phyloP scores from a whole-genome alignment of 1,140 invertebrate species.

The Euwallacea fornicatus region DNA sequence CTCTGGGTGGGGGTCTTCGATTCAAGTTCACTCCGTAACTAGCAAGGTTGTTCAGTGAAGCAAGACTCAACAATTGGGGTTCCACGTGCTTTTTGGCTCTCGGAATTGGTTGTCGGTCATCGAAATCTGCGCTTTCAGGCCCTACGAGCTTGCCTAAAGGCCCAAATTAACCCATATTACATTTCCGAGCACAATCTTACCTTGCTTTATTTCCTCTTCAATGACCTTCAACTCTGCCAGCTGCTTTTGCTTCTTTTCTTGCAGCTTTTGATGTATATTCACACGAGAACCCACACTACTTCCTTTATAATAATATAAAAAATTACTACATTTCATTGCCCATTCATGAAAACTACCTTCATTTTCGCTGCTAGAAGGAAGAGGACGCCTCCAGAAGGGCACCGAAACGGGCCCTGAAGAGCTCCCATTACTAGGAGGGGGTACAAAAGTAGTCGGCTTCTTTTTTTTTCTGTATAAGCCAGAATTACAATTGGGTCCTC shows the following conservation, averaged over 20 bases:
- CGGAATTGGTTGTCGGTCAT: slow-evolving; percentile 62
- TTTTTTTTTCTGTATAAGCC: slow-evolving; percentile 76
- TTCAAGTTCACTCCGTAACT: slow-evolving; percentile 53
- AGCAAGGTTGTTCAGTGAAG: slow-evolving; percentile 51
- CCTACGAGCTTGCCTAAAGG: slow-evolving; percentile 47
- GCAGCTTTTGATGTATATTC: slow-evolving; percentile 83
- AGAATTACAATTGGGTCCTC: slow-evolving; percentile 46
- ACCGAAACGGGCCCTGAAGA: slow-evolving; percentile 55
- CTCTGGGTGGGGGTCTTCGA: slow-evolving; percentile 49
- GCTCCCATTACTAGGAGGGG: slow-evolving; percentile 61
- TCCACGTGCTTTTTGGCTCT: slow-evolving; percentile 61
- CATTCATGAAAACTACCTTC: slow-evolving; percentile 57
- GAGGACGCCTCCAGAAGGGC: slow-evolving; percentile 79
- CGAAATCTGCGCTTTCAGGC: slow-evolving; percentile 52
- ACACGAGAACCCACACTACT: slow-evolving; percentile 72
- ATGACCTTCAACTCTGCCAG: slow-evolving; percentile 77
- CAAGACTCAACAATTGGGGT: slow-evolving; percentile 51
- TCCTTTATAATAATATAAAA: slow-evolving; percentile 15
- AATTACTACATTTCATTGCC: no score
- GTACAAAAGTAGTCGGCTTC: slow-evolving; percentile 84
- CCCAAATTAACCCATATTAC: background rate
- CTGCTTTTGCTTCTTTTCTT: slow-evolving; percentile 87
- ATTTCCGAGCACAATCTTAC: slow-evolving; percentile 59
- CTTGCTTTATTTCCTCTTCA: slow-evolving; percentile 85
- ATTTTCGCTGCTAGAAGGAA: slow-evolving; percentile 69